Base-by-base conservation (phyloP, 2,888 invertebrate species). In the Drosophila cracens region DNA sequence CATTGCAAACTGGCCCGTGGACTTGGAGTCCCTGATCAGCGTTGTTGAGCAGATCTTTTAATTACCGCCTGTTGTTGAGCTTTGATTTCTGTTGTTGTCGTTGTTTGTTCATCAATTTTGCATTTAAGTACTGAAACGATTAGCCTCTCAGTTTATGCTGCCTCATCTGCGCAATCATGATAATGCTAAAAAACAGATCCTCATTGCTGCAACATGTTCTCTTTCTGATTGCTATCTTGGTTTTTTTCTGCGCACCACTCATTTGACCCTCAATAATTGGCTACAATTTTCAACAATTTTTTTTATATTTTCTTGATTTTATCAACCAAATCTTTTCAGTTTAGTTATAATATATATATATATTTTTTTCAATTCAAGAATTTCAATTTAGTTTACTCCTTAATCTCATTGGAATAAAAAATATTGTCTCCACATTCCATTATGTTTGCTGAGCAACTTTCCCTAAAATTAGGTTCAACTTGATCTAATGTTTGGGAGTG, bases 41-140 rank as follows among this genome's bases (percentile, higher is more conserved):
- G 33, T 57, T 61, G 76, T 61, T 62, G 40, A 31, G n/a, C 29
- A 56, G 67, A 73, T 67, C 72, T 72, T 76, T 76, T 79, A 75
- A 79, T 79, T 79, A 69, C 40, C 36, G 27, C 63, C 48, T 51
- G 62, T 33, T 38, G 61, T 58, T 61, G 52, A 62, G 68, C 68
- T 64, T 70, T 70, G 71, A 70, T 72, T 63, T 40, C 31, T 29
- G 21, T 21, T 40, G 21, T 7, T 46, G 21, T 13, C 21, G 11
- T 25, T 53, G 21, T 13, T 52, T n/a, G 6, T 21, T n/a, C 18
- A 11, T 10, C 25, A 16, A 27, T 29, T 54, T 65, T 66, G 34
- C 65, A 65, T 75, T 76, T 75, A 75, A 79, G 66, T 79, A 75
- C 62, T 53, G 61, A 70, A 57, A 60, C 60, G 71, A 75, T 78